Evolutionary conservation across 2,888 invertebrate species (phyloP), one percentile per base, ranked within the genome.

Genomic region (Minunthozetes semirufus): DNA sequence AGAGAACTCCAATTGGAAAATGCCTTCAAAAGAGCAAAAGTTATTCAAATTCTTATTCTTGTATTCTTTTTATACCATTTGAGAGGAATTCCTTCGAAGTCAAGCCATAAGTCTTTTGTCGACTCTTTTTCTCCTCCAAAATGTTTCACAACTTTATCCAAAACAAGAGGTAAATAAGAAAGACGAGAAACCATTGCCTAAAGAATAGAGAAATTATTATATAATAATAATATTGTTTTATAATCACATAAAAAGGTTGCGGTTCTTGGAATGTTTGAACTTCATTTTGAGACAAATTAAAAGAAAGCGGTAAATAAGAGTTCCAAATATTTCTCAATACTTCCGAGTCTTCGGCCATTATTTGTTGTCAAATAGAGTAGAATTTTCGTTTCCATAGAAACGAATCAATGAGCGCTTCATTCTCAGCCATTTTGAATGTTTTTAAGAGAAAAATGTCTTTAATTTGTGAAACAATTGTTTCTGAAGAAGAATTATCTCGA

Each of bases 311-410:
- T 71, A 99, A 86, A 83, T 92, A 91, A 27, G 94, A 94, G 80
- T 95, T 94, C 97, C 97, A 98, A 80, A 96, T 89, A 85, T 94
- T 94, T 76, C 96, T 87, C 75, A 96, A 85, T 76, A 97, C 90
- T 87, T 98, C 94, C 81, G 95, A 88, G 83, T 99, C 98, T 68
- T 77, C 75, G 17, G 75, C 61, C 77, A 76, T 77, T 13, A 50
- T 50, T 50, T 50, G 50, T 50, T 33, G 33, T 33, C 9, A 6
- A 15, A n/a, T n/a, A n/a, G n/a, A n/a, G n/a, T n/a, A n/a, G n/a
- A n/a, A n/a, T n/a, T 50, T n/a, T n/a, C 5, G 56, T 56, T 56
- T 3, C 22, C n/a, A 56, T 56, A 56, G 22, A 3, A 22, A 56
- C 56, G 25, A 4, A 1, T 56, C 3, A 11, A 5, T 17, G 48